phyloP scores from a whole-genome alignment of 2,797 vertebrate genomes.

The Staurois parvus region DNA sequence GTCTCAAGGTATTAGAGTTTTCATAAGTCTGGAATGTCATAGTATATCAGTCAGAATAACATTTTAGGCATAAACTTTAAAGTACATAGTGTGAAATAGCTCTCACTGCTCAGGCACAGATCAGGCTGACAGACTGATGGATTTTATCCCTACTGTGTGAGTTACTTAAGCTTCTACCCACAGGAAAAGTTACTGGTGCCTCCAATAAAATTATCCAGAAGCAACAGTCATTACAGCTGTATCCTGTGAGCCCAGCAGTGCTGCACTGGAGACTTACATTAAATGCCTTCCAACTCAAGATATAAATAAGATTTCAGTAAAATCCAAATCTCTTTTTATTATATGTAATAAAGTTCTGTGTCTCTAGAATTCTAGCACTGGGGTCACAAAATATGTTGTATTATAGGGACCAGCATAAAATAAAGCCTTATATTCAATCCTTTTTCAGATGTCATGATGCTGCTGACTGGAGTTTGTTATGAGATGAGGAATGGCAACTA shows the following conservation, averaged over 20 bases:
- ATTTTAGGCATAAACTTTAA: constrained; percentile 7
- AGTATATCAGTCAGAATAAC: constrained; percentile 3
- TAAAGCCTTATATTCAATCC: not conserved
- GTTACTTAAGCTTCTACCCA: constrained; percentile 19
- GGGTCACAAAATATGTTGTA: not conserved
- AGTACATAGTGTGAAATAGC: constrained; percentile 2
- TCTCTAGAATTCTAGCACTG: not conserved
- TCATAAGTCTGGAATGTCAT: not conserved
- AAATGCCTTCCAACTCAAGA: not conserved
- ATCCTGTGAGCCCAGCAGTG: constrained; percentile 15
- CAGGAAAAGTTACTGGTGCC: constrained; percentile 19
- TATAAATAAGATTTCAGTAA: not conserved
- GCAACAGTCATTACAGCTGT: constrained; percentile 11
- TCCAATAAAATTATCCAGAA: constrained; percentile 39
- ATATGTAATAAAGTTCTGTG: constrained; percentile 1
- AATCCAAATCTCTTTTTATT: constrained; percentile 19
- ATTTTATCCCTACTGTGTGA: constrained; percentile 28
- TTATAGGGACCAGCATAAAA: not conserved
- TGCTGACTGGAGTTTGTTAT: not conserved
- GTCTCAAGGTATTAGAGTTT: not conserved
- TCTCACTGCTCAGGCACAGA: constrained; percentile 23
- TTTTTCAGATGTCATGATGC: not conserved
- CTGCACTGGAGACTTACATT: constrained; percentile 33
- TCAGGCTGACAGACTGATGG: constrained; percentile 39
- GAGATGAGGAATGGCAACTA: constrained; percentile 10